phyloP scores from a whole-genome alignment of 37 sponge, comb jelly and placozoan species.

The Cladorhizidae sp. region DNA sequence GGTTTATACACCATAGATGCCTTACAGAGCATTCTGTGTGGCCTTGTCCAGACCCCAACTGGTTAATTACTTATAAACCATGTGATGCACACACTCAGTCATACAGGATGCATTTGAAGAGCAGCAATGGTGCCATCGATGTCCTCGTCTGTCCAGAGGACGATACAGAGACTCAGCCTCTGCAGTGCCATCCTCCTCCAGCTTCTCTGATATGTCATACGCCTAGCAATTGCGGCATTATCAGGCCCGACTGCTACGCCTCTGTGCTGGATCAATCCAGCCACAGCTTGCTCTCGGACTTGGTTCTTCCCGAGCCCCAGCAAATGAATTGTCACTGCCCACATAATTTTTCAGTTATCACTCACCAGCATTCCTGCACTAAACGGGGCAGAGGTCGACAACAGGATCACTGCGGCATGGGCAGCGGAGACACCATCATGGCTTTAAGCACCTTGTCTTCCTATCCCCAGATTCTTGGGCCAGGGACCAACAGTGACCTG shows the following conservation, averaged over 20 bases:
- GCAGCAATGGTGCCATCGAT: conserved; percentile 73
- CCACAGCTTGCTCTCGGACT: neutral
- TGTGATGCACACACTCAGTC: conserved; percentile 47
- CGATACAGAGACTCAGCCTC: conserved; percentile 12
- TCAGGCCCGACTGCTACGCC: neutral
- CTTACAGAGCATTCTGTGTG: too few species aligned
- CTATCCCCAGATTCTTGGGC: neutral
- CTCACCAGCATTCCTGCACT: neutral
- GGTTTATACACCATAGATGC: too few species aligned
- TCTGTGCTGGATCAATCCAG: neutral
- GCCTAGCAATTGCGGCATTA: neutral
- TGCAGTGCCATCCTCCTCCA: neutral
- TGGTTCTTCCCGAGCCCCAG: neutral
- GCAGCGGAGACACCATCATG: neutral
- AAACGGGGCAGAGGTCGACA: neutral
- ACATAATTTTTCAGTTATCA: neutral
- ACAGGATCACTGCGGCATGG: neutral
- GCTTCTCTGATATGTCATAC: neutral
- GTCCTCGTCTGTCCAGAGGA: conserved; percentile 83
- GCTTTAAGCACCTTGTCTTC: neutral
- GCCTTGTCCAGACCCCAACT: too few species aligned
- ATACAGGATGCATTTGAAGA: conserved; percentile 74
- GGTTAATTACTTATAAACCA: too few species aligned
- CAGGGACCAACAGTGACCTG: conserved; percentile 19
- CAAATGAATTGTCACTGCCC: neutral